A percentile compares a stretch with the other conserved stretches of the same genome.
Conservation (phyloP, 2,113 vertebrate genomes). For the Morone chrysops region DNA sequence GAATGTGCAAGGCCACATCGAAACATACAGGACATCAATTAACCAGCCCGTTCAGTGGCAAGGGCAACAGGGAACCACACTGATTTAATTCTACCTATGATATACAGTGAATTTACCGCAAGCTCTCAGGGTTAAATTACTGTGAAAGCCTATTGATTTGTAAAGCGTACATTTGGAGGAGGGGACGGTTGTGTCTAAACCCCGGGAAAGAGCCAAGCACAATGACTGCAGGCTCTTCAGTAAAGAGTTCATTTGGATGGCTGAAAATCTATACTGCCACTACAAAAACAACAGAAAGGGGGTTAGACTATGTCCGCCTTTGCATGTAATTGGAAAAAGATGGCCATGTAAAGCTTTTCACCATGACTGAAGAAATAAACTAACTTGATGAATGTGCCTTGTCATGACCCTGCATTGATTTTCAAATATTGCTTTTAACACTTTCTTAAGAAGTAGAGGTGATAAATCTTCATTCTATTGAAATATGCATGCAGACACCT, state of each 20-base stretch:
- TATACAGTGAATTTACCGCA: constrained; percentile 50
- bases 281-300: constrained; percentile 49
- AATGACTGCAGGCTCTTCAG: constrained; percentile 60
- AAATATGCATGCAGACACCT: constrained; percentile 24
- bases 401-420: constrained; percentile 75
- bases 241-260: constrained; percentile 62
- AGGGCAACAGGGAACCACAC: constrained; percentile 25
- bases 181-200: constrained; percentile 40
- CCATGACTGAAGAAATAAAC: constrained; percentile 65
- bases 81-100: constrained; percentile 46
- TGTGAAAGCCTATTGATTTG: constrained; percentile 78
- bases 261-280: constrained; percentile 77
- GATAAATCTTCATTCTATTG: constrained; percentile 66
- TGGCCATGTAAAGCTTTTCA: constrained; percentile 44
- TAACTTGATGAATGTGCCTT: constrained; percentile 78
- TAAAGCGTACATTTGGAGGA: constrained; percentile 65
- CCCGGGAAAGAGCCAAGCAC: constrained; percentile 34
- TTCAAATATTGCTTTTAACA: constrained; percentile 65
- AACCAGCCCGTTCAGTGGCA: constrained; percentile 19
- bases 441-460: constrained; percentile 61
- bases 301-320: constrained; percentile 38
- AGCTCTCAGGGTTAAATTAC: constrained; percentile 71
- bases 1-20: background rate
- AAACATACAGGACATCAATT: constrained; percentile 23
- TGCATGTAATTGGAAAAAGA: constrained; percentile 73